These are phyloP conservation scores for Aurelia coerulea DNA, from an alignment of 30 jellyfish, hydroid and myxozoan genomes.

Conservation along the genomic window DNA sequence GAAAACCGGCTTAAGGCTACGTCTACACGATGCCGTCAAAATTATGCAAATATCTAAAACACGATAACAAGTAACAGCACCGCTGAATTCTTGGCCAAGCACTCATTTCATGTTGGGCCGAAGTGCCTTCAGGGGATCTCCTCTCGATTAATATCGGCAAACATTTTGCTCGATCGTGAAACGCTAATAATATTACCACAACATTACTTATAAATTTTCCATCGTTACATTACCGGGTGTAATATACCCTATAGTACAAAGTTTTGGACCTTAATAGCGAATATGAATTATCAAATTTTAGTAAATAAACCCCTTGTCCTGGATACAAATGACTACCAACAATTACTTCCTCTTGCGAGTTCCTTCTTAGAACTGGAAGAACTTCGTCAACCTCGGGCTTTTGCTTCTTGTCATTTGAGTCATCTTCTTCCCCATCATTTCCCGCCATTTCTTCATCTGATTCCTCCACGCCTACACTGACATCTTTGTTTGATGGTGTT, in stretches of 20 bases:
- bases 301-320: conserved; percentile 95
- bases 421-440: conserved; percentile 36
- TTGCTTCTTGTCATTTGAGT: background rate
- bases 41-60: too few species aligned
- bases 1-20: too few species aligned
- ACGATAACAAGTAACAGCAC: too few species aligned
- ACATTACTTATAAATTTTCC: too few species aligned
- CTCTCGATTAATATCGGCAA: too few species aligned
- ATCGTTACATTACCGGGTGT: conserved; percentile 56
- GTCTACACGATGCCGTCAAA: too few species aligned
- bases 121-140: too few species aligned
- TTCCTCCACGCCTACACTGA: conserved; percentile 59
- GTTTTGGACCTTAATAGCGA: conserved; percentile 92
- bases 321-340: conserved; percentile 98
- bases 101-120: too few species aligned
- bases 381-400: conserved; percentile 80
- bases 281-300: conserved; percentile 94
- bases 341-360: conserved; percentile 96
- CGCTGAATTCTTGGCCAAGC: too few species aligned
- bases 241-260: conserved; percentile 92
- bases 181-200: too few species aligned
- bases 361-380: conserved; percentile 93
- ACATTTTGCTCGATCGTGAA: too few species aligned
- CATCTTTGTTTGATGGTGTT: conserved; percentile 46
- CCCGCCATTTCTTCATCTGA: conserved; percentile 54